Conservation (phyloP, 2,113 vertebrate genomes). For the Cochlearius cochlearius region DNA sequence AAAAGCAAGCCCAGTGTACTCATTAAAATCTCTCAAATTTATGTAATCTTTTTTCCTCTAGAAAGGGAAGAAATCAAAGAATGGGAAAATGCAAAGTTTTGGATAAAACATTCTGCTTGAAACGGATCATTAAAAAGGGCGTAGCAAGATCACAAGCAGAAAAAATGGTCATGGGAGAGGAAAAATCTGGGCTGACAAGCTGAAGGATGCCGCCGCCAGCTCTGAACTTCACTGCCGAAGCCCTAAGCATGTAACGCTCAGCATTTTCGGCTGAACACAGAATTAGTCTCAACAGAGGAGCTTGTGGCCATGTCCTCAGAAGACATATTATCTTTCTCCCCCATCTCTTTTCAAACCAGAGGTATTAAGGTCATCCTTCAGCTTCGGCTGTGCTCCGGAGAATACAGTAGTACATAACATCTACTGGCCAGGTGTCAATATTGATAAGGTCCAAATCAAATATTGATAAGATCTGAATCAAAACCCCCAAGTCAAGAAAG, state of each 20-base stretch:
- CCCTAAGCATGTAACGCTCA: accelerated
- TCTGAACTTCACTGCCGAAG: neutral
- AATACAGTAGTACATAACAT: neutral
- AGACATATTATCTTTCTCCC: neutral
- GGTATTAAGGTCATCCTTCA: too few species aligned
- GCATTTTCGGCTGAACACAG: neutral
- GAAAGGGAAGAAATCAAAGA: conserved; percentile 33
- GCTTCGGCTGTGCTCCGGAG: neutral
- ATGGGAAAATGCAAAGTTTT: neutral
- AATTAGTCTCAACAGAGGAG: neutral
- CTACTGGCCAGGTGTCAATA: accelerated
- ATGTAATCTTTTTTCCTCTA: neutral
- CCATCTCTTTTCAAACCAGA: neutral
- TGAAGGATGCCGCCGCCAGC: neutral
- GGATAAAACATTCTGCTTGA: neutral
- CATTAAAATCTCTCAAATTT: neutral
- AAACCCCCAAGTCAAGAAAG: neutral
- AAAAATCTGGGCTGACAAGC: neutral
- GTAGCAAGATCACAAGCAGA: neutral
- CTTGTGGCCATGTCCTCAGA: accelerated
- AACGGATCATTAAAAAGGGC: neutral
- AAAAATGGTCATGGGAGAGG: neutral
- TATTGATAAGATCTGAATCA: neutral
- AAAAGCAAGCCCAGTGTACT: neutral
- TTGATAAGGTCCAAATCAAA: neutral